A percentile compares a stretch with the other conserved stretches of the same genome.
Conservation (phyloP, 2,113 vertebrate genomes). For the Vidua chalybeata region DNA sequence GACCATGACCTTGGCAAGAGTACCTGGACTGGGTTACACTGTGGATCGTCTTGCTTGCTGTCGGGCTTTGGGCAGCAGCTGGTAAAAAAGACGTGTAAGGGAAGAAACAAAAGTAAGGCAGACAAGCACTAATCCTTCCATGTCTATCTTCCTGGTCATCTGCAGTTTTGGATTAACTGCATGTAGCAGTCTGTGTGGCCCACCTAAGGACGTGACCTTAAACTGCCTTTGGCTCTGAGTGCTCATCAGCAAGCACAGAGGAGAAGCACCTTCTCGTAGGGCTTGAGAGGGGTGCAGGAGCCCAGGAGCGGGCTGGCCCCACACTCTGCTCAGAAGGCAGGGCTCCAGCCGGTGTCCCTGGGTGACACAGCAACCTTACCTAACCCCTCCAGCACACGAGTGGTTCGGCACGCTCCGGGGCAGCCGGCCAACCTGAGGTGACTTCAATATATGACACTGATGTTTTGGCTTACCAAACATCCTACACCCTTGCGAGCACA, state of each 20-base stretch:
- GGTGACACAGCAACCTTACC: accelerated
- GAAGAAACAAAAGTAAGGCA: background rate
- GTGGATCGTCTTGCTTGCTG: accelerated
- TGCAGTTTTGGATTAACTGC: background rate
- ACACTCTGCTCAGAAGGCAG: accelerated
- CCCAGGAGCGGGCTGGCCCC: background rate
- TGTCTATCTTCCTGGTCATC: accelerated
- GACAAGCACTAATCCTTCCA: background rate
- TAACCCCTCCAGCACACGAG: accelerated
- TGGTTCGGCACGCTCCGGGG: accelerated
- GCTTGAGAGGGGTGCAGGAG: accelerated
- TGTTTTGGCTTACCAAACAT: background rate
- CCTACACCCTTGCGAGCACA: accelerated
- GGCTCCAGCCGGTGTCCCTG: accelerated
- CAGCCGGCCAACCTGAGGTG: background rate
- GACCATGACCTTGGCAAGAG: no score
- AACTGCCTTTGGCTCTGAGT: background rate
- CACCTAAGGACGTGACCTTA: background rate
- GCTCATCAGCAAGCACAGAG: accelerated
- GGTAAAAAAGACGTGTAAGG: background rate
- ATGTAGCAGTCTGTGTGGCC: accelerated
- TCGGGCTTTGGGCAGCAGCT: background rate
- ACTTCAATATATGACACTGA: accelerated
- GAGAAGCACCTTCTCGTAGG: accelerated
- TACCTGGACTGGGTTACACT: background rate